phyloP scores from a whole-genome alignment of 1,140 invertebrate species.

The Physella acuta region DNA sequence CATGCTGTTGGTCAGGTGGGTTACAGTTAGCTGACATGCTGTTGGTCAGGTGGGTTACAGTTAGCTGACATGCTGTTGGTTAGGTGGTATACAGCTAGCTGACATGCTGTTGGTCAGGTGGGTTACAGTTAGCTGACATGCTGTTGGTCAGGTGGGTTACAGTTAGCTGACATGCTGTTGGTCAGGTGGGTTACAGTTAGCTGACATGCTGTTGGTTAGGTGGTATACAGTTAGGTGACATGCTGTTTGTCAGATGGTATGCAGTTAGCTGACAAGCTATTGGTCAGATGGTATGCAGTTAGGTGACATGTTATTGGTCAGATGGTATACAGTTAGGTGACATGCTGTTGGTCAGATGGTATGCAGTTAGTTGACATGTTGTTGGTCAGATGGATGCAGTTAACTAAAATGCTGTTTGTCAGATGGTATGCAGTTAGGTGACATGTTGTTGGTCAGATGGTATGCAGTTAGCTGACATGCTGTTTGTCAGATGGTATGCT shows the following conservation, averaged over 20 bases:
- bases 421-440: neutral
- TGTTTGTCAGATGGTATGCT: no score
- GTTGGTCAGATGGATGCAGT: neutral
- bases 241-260: neutral
- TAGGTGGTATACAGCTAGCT: no score
- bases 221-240: neutral
- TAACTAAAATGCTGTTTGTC: neutral
- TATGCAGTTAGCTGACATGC: neutral
- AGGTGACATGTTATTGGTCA: neutral
- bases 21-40: no score
- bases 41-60: no score
- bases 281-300: neutral
- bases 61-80: no score
- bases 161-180: neutral
- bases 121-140: no score
- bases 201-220: neutral
- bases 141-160: no score
- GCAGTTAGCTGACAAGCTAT: neutral
- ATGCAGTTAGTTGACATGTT: neutral
- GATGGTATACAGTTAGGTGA: neutral
- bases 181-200: neutral
- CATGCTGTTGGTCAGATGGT: neutral
- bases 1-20: no score
- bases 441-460: neutral
- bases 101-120: no score